These are phyloP conservation scores for Ectemnius cavifrons DNA, from an alignment of 2,888 invertebrate species.

Conservation along the genomic window DNA sequence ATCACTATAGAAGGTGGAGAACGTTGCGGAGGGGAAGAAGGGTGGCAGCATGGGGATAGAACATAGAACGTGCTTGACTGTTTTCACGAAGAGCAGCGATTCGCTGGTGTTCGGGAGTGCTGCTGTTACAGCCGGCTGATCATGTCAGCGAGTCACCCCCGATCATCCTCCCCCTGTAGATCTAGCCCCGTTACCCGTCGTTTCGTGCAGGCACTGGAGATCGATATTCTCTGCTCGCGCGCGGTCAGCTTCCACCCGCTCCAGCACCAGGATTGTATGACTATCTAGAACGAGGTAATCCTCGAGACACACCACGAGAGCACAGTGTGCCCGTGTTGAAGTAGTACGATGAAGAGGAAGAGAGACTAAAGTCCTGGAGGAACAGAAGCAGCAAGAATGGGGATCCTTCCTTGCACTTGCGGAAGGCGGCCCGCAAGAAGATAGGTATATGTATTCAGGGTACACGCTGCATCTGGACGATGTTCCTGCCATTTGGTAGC, in stretches of 20 bases:
- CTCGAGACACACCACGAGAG: neutral
- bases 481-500: constrained; percentile 62
- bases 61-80: constrained; percentile 10
- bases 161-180: neutral
- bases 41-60: too few relatives aligned
- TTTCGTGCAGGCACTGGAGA: constrained; percentile 29
- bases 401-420: constrained; percentile 40
- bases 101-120: constrained; percentile 2
- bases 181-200: constrained; percentile 37
- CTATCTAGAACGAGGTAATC: constrained; percentile 41
- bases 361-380: neutral
- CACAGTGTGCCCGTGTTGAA: too few relatives aligned
- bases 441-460: constrained; percentile 19
- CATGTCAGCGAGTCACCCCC: constrained; percentile 30
- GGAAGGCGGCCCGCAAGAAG: constrained; percentile 28
- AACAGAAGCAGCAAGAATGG: constrained; percentile 2
- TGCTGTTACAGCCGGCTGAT: constrained; percentile 25
- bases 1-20: too few relatives aligned
- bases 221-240: constrained; percentile 46
- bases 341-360: too few relatives aligned
- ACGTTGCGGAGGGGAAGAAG: too few relatives aligned
- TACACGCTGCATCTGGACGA: constrained; percentile 52
- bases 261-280: constrained; percentile 30
- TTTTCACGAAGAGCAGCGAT: constrained; percentile 37
- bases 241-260: constrained; percentile 45